phyloP scores from a whole-genome alignment of 2,797 vertebrate species.

The Xyrichtys novacula region DNA sequence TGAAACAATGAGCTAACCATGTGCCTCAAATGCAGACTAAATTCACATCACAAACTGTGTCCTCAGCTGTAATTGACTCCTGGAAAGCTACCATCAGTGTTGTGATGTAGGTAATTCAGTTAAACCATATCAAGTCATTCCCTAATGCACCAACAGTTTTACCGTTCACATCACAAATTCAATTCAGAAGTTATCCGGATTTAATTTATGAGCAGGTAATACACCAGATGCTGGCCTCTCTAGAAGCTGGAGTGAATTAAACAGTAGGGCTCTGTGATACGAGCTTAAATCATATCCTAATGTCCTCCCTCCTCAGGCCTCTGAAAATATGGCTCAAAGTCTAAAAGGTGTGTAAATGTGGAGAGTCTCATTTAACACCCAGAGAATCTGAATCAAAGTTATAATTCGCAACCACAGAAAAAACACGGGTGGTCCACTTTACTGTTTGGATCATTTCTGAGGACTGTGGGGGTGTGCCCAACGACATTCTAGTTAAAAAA shows the following conservation, averaged over 20 bases:
- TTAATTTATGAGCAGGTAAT: conserved; percentile 41
- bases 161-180: conserved; percentile 49
- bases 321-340: no score
- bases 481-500: not conserved
- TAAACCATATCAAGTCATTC: conserved; percentile 46
- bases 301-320: no score
- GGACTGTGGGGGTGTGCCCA: not conserved
- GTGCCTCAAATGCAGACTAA: conserved; percentile 4
- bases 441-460: no score
- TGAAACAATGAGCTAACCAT: not conserved
- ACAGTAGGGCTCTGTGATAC: no score
- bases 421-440: no score
- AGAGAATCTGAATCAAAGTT: no score
- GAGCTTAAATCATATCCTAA: no score
- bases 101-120: conserved; percentile 46
- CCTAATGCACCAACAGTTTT: conserved; percentile 53
- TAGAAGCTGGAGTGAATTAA: conserved; percentile 6
- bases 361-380: no score
- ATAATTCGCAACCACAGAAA: no score
- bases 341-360: no score
- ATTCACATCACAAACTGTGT: conserved; percentile 22
- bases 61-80: conserved; percentile 10
- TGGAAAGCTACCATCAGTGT: not conserved
- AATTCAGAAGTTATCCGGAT: conserved; percentile 45
- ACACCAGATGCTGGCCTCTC: conserved; percentile 12